A percentile compares a stretch with the other conserved stretches of the same genome.
phyloP scores from a whole-genome alignment of 2,113 vertebrate genomes.

The Pomatorhinus ruficollis region DNA sequence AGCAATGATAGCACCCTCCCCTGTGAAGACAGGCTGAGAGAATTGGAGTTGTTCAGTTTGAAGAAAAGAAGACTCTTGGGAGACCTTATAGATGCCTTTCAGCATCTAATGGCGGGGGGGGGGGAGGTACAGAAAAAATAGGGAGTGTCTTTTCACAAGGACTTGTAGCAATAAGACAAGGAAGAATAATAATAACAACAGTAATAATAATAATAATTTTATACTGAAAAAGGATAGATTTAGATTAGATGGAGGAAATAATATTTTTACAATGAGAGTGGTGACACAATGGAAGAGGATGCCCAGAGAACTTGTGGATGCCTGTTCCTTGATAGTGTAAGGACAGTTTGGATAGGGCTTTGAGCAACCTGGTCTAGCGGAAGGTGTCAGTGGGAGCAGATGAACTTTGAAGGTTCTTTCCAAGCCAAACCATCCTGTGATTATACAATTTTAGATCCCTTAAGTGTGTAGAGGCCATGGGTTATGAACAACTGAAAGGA shows the following conservation, averaged over 20 bases:
- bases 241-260: background rate
- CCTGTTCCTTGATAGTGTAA: accelerated
- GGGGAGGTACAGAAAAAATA: accelerated
- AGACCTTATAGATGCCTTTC: background rate
- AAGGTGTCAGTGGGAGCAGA: background rate
- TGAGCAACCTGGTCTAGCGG: background rate
- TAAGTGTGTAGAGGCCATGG: background rate
- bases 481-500: background rate
- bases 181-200: background rate
- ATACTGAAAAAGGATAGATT: background rate
- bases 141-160: background rate
- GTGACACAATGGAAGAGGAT: background rate
- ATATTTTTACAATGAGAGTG: background rate
- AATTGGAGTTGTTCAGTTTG: background rate
- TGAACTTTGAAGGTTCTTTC: background rate
- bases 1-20: accelerated
- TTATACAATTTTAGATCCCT: background rate
- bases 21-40: background rate
- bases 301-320: background rate
- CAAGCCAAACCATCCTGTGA: background rate
- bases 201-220: background rate
- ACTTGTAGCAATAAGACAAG: background rate
- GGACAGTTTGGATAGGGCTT: background rate
- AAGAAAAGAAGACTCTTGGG: accelerated
- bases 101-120: accelerated